Conservation (phyloP, 2,113 vertebrate genomes). For the Antechinus flavipes region DNA sequence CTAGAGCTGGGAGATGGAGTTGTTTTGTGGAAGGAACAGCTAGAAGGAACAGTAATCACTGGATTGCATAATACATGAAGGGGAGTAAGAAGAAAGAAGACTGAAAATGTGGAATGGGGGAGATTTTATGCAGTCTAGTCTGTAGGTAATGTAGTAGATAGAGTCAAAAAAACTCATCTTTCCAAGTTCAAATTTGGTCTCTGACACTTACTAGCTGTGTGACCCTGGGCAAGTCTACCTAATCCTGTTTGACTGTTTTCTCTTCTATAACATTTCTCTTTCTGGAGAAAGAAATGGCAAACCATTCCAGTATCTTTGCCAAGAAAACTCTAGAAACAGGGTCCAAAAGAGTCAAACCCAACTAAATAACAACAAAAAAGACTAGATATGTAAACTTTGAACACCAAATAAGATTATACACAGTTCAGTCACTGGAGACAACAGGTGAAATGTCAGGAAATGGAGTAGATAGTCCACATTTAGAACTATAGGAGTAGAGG, state of each 20-base stretch:
- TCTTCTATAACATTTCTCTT: too few relatives aligned
- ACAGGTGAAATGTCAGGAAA: neutral
- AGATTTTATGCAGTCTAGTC: too few relatives aligned
- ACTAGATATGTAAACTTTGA: neutral
- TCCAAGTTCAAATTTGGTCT: too few relatives aligned
- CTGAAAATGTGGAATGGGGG: neutral
- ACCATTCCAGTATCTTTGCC: too few relatives aligned
- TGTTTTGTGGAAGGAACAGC: neutral
- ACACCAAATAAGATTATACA: neutral
- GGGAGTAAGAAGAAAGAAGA: neutral
- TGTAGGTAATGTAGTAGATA: too few relatives aligned
- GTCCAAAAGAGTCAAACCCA: too few relatives aligned
- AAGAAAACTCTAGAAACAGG: too few relatives aligned
- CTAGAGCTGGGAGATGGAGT: neutral
- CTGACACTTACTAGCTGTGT: too few relatives aligned
- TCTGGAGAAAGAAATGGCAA: too few relatives aligned
- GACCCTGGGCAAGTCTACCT: too few relatives aligned
- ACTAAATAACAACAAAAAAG: neutral
- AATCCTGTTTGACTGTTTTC: too few relatives aligned
- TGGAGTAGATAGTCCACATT: neutral
- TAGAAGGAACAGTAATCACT: neutral
- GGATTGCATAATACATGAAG: neutral
- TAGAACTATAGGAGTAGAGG: neutral
- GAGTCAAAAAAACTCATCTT: too few relatives aligned
- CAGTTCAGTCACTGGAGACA: neutral